Conservation (phyloP, 2,113 vertebrate genomes). For the Stercorarius parasiticus region DNA sequence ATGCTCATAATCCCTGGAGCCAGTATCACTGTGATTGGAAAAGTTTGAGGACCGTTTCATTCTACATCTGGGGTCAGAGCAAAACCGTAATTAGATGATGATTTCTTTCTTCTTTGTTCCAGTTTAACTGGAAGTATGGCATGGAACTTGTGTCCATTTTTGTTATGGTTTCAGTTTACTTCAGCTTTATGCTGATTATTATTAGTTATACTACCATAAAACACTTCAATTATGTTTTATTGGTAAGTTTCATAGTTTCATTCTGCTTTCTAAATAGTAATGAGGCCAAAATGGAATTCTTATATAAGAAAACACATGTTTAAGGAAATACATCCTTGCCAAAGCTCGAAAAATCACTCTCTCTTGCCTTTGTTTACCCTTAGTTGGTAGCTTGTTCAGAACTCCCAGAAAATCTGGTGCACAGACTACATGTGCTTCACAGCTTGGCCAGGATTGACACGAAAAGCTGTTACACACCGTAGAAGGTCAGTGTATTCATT, state of each 20-base stretch:
- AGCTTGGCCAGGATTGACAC: conserved; percentile 8
- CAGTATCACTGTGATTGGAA: neutral
- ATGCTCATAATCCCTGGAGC: neutral
- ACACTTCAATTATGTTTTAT: neutral
- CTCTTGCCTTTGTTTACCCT: neutral
- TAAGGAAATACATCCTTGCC: neutral
- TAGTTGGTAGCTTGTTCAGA: conserved; percentile 48
- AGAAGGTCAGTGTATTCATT: conserved; percentile 21
- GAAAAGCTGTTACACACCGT: conserved; percentile 34
- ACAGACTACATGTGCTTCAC: neutral
- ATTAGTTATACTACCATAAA: neutral
- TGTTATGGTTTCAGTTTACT: neutral
- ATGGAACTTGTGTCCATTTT: neutral
- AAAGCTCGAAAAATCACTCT: neutral
- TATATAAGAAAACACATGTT: neutral
- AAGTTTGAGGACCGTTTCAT: neutral
- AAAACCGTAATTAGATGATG: neutral
- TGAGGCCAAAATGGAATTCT: neutral
- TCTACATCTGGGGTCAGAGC: neutral
- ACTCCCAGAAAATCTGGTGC: conserved; percentile 4
- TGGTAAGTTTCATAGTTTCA: neutral
- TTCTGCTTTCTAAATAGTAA: neutral
- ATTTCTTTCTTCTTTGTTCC: neutral
- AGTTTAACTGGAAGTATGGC: neutral
- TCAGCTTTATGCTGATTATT: neutral